Evolutionary conservation across 2,797 vertebrate species (phyloP), one percentile per base, ranked within the genome.

Genomic region (Melanotaenia boesemani): DNA sequence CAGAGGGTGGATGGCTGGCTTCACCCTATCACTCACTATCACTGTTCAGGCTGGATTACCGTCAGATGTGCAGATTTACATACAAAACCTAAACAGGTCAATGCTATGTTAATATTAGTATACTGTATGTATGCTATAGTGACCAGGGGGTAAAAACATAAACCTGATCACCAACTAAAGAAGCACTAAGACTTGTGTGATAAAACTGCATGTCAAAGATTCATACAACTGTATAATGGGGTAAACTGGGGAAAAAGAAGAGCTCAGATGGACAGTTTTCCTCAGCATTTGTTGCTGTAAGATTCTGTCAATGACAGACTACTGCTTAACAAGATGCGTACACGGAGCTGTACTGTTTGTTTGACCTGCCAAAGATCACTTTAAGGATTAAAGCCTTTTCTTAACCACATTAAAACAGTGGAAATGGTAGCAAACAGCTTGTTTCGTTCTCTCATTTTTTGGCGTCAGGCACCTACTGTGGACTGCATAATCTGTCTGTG

Each of bases 1-100:
- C 95, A 95, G 95, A 90, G 93, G 88, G 83, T 88, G 89, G 85
- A 82, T 85, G 85, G 62, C 86, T 86, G 90, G 77, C 81, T 89
- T 90, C 84, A 87, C 80, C 85, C 86, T 78, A 87, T 93, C 85
- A 80, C 86, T 92, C 88, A 88, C 85, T 77, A 85, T 89, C 84
- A 77, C 62, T 34, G 56, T 64, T 83, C 86, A 73, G 74, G 63
- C 73, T 12, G 18, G 65, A 66, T 85, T 82, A 77, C 63, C 52
- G 13, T 90, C 88, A 91, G n/a, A 83, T 83, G 68, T 80, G 75
- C 72, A 67, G 41, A 1, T 80, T 79, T 66, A 75, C 72, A 84
- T 70, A 32, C 34, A 76, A 64, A 71, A 52, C 37, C 37, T 57
- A 61, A 69, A 48, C 68, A 36, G 4, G 32, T 63, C 68, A 66